A percentile compares a stretch with the other conserved stretches of the same genome.
These are phyloP conservation scores for Typhlichthys subterraneus DNA, from an alignment of 2,797 vertebrate genomes.

Conservation along the genomic window DNA sequence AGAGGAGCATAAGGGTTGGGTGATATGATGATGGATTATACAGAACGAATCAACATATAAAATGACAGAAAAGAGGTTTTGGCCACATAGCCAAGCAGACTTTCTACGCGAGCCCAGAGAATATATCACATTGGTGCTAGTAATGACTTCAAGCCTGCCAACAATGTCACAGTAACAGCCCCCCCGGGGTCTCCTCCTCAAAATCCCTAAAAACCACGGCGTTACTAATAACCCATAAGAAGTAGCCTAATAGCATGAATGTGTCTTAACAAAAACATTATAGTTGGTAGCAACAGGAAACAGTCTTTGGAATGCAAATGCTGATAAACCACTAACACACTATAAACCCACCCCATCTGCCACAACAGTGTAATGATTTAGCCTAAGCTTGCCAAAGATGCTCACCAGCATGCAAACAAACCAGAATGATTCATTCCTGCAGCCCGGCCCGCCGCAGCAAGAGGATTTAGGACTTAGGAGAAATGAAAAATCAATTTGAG, in stretches of 20 bases:
- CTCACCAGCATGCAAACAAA: conserved; percentile 34
- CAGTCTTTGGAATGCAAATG: conserved; percentile 11
- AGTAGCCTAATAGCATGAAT: not conserved
- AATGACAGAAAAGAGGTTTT: too few species aligned
- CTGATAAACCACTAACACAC: conserved; percentile 5
- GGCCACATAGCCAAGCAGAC: too few species aligned
- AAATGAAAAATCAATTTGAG: conserved; percentile 74
- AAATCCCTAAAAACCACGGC: not conserved
- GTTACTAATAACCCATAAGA: not conserved
- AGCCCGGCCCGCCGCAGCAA: conserved; percentile 50
- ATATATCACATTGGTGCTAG: not conserved
- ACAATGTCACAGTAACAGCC: not conserved
- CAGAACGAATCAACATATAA: too few species aligned
- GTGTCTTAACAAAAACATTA: not conserved
- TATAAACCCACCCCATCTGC: not conserved
- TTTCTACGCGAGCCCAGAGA: not conserved
- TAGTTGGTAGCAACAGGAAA: not conserved
- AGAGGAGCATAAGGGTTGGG: too few species aligned
- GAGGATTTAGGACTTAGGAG: conserved; percentile 65
- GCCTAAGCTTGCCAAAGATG: conserved; percentile 30
- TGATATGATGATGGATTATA: too few species aligned
- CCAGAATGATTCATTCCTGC: conserved; percentile 59
- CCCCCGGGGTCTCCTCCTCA: not conserved
- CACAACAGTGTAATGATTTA: conserved; percentile 17
- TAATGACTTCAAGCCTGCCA: not conserved